Percentiles rank a stretch among this genome's conserved stretches.
These are phyloP conservation scores for Poecilobothrus nobilitatus DNA, from an alignment of 2,888 invertebrate genomes.

Conservation along the genomic window DNA sequence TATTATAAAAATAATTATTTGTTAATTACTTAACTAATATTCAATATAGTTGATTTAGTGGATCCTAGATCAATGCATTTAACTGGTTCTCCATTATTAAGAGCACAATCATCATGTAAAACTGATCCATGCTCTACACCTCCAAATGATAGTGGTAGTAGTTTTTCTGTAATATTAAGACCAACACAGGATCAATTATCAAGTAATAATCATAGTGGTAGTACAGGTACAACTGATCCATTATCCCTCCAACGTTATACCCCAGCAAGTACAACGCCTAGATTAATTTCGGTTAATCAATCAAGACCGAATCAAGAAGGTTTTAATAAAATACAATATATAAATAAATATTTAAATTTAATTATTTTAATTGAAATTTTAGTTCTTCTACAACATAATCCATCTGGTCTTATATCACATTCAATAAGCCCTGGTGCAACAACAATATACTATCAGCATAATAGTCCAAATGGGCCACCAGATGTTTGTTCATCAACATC, in stretches of 20 bases:
- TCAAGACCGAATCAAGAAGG: slow-evolving; percentile 35
- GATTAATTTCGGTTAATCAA: slow-evolving; percentile 31
- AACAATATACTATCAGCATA: slow-evolving; percentile 47
- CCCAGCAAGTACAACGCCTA: slow-evolving; percentile 31
- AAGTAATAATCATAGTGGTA: slow-evolving; percentile 26
- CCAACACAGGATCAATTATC: slow-evolving; percentile 32
- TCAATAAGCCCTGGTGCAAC: slow-evolving; percentile 45
- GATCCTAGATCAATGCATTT: slow-evolving; percentile 42
- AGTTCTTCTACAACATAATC: slow-evolving; percentile 45
- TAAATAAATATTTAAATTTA: neutral
- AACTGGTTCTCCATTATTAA: slow-evolving; percentile 35
- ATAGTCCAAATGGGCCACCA: slow-evolving; percentile 32
- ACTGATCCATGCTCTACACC: slow-evolving; percentile 37
- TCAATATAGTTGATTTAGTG: slow-evolving; percentile 38
- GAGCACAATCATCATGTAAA: slow-evolving; percentile 33
- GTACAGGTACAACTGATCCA: slow-evolving; percentile 25
- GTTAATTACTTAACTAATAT: neutral
- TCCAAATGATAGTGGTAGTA: slow-evolving; percentile 29
- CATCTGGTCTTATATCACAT: slow-evolving; percentile 45
- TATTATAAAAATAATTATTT: too few species aligned
- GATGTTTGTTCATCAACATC: slow-evolving; percentile 23
- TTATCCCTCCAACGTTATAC: slow-evolving; percentile 36
- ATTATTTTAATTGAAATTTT: neutral
- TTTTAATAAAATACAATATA: too few species aligned
- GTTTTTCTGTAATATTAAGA: slow-evolving; percentile 40